Conservation (phyloP, 2,888 invertebrate genomes). For the Sclerodermus sp. region DNA sequence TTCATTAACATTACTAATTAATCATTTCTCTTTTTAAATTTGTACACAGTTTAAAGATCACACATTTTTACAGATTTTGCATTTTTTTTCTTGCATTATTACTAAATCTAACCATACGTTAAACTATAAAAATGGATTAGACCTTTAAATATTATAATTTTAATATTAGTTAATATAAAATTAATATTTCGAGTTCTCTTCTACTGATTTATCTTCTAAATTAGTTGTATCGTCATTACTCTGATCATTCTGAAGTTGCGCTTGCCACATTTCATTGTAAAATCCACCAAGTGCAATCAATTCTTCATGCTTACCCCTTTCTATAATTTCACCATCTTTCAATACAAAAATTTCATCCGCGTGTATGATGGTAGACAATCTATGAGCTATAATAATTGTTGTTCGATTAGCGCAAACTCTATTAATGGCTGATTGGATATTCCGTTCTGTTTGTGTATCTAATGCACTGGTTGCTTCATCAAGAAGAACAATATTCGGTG, state of each 20-base stretch:
- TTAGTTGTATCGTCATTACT: constrained; percentile 21
- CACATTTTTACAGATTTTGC: too few relatives aligned
- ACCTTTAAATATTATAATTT: too few relatives aligned
- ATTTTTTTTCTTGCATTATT: too few relatives aligned
- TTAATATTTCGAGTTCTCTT: too few relatives aligned
- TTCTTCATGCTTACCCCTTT: constrained; percentile 76
- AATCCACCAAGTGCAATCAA: constrained; percentile 63
- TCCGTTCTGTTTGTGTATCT: constrained; percentile 91
- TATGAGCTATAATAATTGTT: constrained; percentile 92
- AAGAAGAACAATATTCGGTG: constrained; percentile 85
- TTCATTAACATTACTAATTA: too few relatives aligned
- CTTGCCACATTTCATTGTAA: constrained; percentile 92
- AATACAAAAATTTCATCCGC: constrained; percentile 94
- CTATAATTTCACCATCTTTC: constrained; percentile 87
- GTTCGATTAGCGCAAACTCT: constrained; percentile 83
- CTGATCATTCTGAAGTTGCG: constrained; percentile 71
- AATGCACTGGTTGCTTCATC: constrained; percentile 96
- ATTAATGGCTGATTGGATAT: constrained; percentile 66
- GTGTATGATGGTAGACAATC: constrained; percentile 91
- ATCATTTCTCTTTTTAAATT: too few relatives aligned
- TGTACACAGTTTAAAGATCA: too few relatives aligned
- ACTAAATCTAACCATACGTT: too few relatives aligned
- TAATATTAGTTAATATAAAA: too few relatives aligned
- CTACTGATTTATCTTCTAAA: too few relatives aligned
- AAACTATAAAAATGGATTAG: too few relatives aligned